Percentiles rank a stretch among this genome's conserved stretches.
Conservation (phyloP, 2,113 vertebrate genomes). For the Pelvicachromis taeniatus region DNA sequence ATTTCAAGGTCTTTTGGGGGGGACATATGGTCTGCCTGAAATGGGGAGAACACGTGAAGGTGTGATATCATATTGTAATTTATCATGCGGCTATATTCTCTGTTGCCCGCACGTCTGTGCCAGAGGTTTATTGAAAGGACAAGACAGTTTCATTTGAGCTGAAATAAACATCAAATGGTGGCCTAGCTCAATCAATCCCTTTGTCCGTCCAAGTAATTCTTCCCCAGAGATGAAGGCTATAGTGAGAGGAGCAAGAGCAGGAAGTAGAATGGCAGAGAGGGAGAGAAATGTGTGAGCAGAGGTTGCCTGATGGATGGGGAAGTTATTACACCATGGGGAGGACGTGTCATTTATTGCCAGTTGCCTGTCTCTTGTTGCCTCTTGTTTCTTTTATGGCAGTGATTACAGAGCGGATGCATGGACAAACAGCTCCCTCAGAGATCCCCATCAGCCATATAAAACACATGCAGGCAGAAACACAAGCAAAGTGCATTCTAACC, state of each 20-base stretch:
- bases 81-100: constrained; percentile 16
- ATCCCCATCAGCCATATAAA: constrained; percentile 26
- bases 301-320: constrained; percentile 60
- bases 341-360: constrained; percentile 61
- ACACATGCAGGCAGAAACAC: constrained; percentile 14
- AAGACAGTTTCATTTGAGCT: constrained; percentile 43
- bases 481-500: not conserved
- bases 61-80: constrained; percentile 54
- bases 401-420: constrained; percentile 52
- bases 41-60: constrained; percentile 36
- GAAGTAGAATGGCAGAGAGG: constrained; percentile 23
- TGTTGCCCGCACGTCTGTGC: not conserved
- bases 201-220: constrained; percentile 53
- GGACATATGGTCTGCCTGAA: constrained; percentile 40
- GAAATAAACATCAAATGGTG: constrained; percentile 63
- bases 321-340: constrained; percentile 55
- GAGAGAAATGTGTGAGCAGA: constrained; percentile 39
- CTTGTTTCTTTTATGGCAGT: constrained; percentile 63
- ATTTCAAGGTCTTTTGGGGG: constrained; percentile 61
- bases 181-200: constrained; percentile 54
- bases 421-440: constrained; percentile 42
- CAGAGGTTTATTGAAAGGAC: constrained; percentile 36
- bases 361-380: constrained; percentile 53
- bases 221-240: constrained; percentile 37
- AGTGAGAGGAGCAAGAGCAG: constrained; percentile 10